Conservation (phyloP, 2,797 vertebrate species). For the Spinus olivaceus region DNA sequence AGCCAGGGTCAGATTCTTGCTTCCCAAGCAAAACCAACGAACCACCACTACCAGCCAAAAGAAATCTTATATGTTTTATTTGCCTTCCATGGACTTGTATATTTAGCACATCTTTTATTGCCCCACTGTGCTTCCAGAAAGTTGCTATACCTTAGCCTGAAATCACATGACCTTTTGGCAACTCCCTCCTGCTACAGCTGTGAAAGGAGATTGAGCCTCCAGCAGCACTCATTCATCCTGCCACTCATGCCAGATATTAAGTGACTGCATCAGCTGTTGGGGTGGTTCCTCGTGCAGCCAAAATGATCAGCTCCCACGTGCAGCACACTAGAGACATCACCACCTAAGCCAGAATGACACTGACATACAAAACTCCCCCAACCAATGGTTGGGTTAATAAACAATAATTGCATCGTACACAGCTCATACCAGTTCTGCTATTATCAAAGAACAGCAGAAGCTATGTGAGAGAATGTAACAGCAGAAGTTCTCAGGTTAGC, state of each 20-base stretch:
- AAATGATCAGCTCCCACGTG: not conserved
- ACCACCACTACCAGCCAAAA: not conserved
- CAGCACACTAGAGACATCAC: not conserved
- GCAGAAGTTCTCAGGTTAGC: not conserved
- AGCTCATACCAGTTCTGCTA: not conserved
- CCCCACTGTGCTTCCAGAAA: not conserved
- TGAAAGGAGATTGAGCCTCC: not conserved
- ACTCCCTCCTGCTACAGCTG: constrained; percentile 9
- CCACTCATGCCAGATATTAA: not conserved
- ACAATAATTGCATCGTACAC: not conserved
- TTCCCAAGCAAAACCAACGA: not conserved
- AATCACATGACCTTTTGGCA: constrained; percentile 27
- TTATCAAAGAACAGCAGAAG: not conserved
- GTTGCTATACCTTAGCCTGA: not conserved
- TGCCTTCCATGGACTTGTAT: constrained; percentile 1
- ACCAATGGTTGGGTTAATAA: not conserved
- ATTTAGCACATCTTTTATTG: constrained; percentile 53
- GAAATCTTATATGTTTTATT: constrained; percentile 12
- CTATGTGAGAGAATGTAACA: not conserved
- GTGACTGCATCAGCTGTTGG: not conserved
- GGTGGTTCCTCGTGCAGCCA: not conserved
- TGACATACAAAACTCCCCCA: not conserved
- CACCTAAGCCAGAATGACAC: not conserved
- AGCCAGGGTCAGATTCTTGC: not conserved
- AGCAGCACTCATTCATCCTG: not conserved